Evolutionary conservation across 2,797 vertebrate species (phyloP).

Genomic region (Pangasius macronema): DNA sequence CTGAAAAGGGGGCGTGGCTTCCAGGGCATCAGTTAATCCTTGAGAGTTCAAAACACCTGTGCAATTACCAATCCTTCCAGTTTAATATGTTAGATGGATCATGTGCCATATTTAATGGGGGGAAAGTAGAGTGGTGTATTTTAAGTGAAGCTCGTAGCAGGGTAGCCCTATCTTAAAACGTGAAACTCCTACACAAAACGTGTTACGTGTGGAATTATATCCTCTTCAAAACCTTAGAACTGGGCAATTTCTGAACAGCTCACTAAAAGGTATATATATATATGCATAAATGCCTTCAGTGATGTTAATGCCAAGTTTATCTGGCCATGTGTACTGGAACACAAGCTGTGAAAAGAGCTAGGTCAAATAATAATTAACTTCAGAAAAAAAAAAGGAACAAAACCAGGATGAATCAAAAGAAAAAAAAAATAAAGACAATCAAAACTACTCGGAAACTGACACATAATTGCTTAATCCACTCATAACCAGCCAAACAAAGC

Average conservation of each 20-base stretch:
- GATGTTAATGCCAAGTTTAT: not conserved
- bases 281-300: conserved; percentile 41
- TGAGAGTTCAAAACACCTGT: not conserved
- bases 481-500: conserved; percentile 99
- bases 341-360: conserved; percentile 99
- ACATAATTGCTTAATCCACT: conserved; percentile 96
- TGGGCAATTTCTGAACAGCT: conserved; percentile 49
- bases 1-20: not conserved
- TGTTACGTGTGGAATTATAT: not conserved
- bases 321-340: conserved; percentile 40
- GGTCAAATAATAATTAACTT: conserved; percentile 96
- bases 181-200: not conserved
- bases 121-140: not conserved
- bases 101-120: not conserved
- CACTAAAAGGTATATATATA: too few species aligned
- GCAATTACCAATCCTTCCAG: not conserved
- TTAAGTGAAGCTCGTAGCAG: not conserved
- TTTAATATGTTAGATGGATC: not conserved
- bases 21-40: not conserved
- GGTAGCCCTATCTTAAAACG: not conserved
- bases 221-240: not conserved
- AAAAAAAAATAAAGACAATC: conserved; percentile 70
- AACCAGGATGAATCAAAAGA: conserved; percentile 83
- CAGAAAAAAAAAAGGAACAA: conserved; percentile 68
- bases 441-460: conserved; percentile 92